A percentile compares a stretch with the other conserved stretches of the same genome.
These are phyloP conservation scores for Polypedilum pembai DNA, from an alignment of 1,140 invertebrate species.

Conservation along the genomic window DNA sequence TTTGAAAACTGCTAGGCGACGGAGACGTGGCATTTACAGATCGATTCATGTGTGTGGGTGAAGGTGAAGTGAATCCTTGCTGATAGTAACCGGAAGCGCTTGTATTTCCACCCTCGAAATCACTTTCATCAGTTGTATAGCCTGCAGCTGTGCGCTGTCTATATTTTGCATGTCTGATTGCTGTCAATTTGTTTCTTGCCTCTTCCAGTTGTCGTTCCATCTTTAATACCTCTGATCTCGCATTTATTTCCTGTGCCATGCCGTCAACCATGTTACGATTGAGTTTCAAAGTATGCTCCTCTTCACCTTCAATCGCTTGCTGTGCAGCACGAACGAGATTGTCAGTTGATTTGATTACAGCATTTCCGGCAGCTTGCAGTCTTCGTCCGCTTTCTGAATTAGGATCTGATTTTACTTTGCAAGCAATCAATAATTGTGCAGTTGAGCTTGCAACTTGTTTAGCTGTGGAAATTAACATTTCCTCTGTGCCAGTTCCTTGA, in stretches of 20 bases:
- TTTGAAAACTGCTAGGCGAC: slow-evolving; percentile 38
- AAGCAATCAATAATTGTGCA: slow-evolving; percentile 93
- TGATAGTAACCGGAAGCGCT: slow-evolving; percentile 30
- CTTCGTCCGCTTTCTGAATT: slow-evolving; percentile 87
- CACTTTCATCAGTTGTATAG: slow-evolving; percentile 51
- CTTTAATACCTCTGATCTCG: slow-evolving; percentile 75
- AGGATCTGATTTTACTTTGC: slow-evolving; percentile 95
- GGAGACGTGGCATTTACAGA: slow-evolving; percentile 37
- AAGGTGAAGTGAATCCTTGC: slow-evolving; percentile 37
- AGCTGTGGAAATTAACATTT: slow-evolving; percentile 91
- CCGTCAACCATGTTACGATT: slow-evolving; percentile 88
- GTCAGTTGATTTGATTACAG: slow-evolving; percentile 95
- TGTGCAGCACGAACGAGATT: slow-evolving; percentile 91
- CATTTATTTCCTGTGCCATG: slow-evolving; percentile 87
- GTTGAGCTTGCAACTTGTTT: slow-evolving; percentile 97
- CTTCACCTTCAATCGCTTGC: slow-evolving; percentile 85
- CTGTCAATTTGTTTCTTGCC: slow-evolving; percentile 78
- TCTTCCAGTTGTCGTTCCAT: slow-evolving; percentile 91
- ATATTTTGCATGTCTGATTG: slow-evolving; percentile 78
- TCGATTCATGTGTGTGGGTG: slow-evolving; percentile 35
- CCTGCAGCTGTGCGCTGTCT: slow-evolving; percentile 53
- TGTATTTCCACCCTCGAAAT: slow-evolving; percentile 41
- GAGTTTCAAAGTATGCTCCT: slow-evolving; percentile 81
- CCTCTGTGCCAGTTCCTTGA: slow-evolving; percentile 88
- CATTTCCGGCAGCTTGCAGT: slow-evolving; percentile 91